Evolutionary conservation across 1,140 invertebrate species (phyloP).

Genomic region (Oncopeltus fasciatus): DNA sequence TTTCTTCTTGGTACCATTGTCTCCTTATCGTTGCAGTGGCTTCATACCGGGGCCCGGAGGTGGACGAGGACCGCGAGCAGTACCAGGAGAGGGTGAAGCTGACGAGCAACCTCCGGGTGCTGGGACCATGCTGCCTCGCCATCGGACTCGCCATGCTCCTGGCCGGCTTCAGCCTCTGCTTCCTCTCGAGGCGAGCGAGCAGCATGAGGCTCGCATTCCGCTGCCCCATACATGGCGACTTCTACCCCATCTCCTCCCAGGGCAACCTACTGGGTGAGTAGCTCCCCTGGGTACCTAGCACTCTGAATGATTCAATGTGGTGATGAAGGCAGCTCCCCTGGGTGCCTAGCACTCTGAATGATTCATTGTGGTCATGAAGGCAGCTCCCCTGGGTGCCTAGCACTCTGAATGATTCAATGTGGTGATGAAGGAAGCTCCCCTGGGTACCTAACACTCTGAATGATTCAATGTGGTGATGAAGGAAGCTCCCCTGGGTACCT

Average conservation of each 20-base stretch:
- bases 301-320: too few species aligned
- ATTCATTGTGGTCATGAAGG: too few species aligned
- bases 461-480: too few species aligned
- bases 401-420: too few species aligned
- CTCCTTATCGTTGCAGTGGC: constrained; percentile 39
- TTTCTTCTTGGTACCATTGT: too few species aligned
- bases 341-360: too few species aligned
- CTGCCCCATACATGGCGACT: constrained; percentile 61
- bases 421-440: too few species aligned
- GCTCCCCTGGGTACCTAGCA: too few species aligned
- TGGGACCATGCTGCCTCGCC: constrained; percentile 55
- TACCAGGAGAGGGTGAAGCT: constrained; percentile 52
- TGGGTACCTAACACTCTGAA: too few species aligned
- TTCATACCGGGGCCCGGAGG: constrained; percentile 53
- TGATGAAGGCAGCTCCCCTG: too few species aligned
- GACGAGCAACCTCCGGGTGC: constrained; percentile 52
- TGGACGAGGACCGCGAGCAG: constrained; percentile 50
- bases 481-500: too few species aligned
- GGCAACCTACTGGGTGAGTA: not conserved
- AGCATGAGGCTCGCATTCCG: constrained; percentile 56
- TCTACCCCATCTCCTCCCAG: constrained; percentile 38
- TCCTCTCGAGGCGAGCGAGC: constrained; percentile 46
- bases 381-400: too few species aligned
- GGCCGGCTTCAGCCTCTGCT: constrained; percentile 42
- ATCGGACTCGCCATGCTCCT: constrained; percentile 51